Evolutionary conservation across 2,113 vertebrate species (phyloP).

Genomic region (Pseudorasbora parva): DNA sequence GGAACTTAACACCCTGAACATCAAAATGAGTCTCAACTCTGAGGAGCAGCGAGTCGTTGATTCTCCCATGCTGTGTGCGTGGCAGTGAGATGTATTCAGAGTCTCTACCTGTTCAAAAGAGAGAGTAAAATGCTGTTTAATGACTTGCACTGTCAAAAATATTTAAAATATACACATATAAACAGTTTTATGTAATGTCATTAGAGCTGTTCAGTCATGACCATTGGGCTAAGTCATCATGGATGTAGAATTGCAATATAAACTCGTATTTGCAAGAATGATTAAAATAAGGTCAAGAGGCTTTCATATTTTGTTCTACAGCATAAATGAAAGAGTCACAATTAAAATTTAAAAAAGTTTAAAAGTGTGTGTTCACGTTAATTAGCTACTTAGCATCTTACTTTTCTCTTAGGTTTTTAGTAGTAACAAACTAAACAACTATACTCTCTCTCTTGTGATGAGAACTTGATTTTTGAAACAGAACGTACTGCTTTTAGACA

Average conservation of each 20-base stretch:
- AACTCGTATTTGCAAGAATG: neutral
- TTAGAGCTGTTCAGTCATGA: neutral
- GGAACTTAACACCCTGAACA: constrained; percentile 64
- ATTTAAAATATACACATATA: neutral
- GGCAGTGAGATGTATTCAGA: constrained; percentile 59
- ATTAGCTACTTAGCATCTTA: neutral
- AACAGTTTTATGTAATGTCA: neutral
- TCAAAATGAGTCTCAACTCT: constrained; percentile 67
- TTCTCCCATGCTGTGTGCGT: constrained; percentile 58
- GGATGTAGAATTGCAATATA: neutral
- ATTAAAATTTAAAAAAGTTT: too few species aligned
- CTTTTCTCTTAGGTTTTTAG: neutral
- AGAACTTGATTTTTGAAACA: too few species aligned
- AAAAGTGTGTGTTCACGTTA: neutral
- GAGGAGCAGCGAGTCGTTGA: constrained; percentile 66
- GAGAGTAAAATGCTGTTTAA: neutral
- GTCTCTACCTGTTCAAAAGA: constrained; percentile 52
- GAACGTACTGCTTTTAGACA: too few species aligned
- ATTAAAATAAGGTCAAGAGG: neutral
- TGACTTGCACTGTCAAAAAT: neutral
- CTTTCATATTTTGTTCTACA: neutral
- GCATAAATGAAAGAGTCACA: neutral
- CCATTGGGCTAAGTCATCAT: neutral
- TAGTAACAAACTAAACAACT: neutral
- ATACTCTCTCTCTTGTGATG: too few species aligned